Percentiles rank a stretch among this genome's conserved stretches.
phyloP scores from a whole-genome alignment of 2,888 invertebrate genomes.

The Ceramica pisi region DNA sequence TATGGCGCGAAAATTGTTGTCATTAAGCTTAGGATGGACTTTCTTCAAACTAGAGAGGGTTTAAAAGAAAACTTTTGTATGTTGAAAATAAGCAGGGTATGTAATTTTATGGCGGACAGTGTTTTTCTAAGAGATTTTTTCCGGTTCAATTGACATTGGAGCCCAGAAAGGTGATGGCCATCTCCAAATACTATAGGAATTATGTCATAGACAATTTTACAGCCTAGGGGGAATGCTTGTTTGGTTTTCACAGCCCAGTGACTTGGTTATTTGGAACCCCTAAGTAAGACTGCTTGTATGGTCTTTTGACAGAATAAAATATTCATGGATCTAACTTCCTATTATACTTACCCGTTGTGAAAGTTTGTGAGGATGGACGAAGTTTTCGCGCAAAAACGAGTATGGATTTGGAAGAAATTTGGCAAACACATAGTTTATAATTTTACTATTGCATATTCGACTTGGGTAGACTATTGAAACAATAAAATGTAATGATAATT shows the following conservation, averaged over 20 bases:
- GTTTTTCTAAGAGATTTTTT: background rate
- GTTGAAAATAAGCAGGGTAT: background rate
- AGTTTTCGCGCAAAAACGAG: too few species aligned
- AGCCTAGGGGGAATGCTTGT: too few species aligned
- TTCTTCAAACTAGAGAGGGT: constrained; percentile 24
- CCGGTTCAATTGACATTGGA: background rate
- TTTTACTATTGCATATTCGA: too few species aligned
- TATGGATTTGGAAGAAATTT: too few species aligned
- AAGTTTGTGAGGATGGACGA: too few species aligned
- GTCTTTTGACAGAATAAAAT: too few species aligned
- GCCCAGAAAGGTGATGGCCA: background rate
- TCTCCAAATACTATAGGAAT: background rate
- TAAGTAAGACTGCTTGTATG: too few species aligned
- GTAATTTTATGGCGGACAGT: background rate
- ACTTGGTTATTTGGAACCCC: background rate
- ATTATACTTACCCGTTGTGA: too few species aligned
- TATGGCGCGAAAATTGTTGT: constrained; percentile 60
- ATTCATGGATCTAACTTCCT: too few species aligned
- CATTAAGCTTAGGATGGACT: constrained; percentile 45
- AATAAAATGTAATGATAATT: too few species aligned
- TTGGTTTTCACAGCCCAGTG: background rate
- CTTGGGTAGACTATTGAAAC: too few species aligned
- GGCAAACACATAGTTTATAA: too few species aligned
- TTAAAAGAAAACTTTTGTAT: constrained; percentile 21
- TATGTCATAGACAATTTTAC: background rate